Conservation (phyloP, 2,888 invertebrate species). For the Monochamus alternatus region DNA sequence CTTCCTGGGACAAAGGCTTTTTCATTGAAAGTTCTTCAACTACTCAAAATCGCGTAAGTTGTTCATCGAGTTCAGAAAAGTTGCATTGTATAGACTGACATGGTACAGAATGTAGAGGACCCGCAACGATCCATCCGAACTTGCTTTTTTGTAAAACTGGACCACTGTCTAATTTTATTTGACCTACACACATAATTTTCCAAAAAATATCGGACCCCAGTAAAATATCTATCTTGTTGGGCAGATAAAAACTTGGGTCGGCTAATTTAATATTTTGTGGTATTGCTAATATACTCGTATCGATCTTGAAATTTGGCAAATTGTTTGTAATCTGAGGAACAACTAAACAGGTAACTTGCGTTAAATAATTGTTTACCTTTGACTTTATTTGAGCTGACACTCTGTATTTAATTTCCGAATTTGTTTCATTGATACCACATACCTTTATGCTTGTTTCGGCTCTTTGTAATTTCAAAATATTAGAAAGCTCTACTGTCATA, state of each 20-base stretch:
- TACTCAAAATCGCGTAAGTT: not conserved
- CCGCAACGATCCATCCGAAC: slow-evolving; percentile 44
- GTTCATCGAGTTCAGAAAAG: not conserved
- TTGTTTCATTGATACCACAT: slow-evolving; percentile 27
- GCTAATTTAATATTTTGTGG: slow-evolving; percentile 42
- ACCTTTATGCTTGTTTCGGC: slow-evolving; percentile 17
- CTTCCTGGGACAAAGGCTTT: too few relatives aligned
- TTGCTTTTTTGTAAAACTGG: slow-evolving; percentile 46
- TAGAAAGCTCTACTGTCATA: too few relatives aligned
- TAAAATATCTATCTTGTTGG: slow-evolving; percentile 42
- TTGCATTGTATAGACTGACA: too few relatives aligned
- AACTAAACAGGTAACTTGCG: slow-evolving; percentile 30
- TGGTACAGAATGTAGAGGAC: not conserved
- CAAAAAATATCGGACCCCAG: slow-evolving; percentile 45
- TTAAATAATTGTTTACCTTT: slow-evolving; percentile 10
- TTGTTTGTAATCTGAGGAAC: slow-evolving; percentile 37
- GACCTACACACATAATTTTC: slow-evolving; percentile 39
- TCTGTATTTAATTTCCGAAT: slow-evolving; percentile 17
- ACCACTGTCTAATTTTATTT: slow-evolving; percentile 35
- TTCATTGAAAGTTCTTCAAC: not conserved
- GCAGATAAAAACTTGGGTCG: slow-evolving; percentile 38
- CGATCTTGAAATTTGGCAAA: slow-evolving; percentile 32
- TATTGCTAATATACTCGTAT: slow-evolving; percentile 18
- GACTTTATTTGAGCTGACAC: slow-evolving; percentile 19
- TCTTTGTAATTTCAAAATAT: too few relatives aligned